Conservation (phyloP, 2,113 vertebrate species). For the Pangasianodon hypophthalmus region DNA sequence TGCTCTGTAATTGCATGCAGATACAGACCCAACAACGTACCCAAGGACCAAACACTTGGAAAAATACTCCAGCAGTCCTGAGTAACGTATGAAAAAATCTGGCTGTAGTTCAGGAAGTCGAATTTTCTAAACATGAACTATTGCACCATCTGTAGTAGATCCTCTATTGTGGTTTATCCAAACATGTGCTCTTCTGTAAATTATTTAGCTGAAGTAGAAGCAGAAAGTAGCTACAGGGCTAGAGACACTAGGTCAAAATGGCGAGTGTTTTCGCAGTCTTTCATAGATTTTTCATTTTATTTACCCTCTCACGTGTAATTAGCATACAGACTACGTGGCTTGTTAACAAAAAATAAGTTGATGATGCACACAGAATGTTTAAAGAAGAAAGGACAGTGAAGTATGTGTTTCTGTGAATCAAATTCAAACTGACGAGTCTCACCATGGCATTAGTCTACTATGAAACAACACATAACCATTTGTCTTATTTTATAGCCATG, state of each 20-base stretch:
- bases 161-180: neutral
- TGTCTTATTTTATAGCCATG: neutral
- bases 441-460: neutral
- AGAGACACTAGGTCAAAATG: neutral
- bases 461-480: neutral
- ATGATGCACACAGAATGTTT: neutral
- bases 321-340: neutral
- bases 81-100: neutral
- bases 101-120: neutral
- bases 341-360: neutral
- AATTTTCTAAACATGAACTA: neutral
- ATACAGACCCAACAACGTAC: neutral
- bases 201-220: neutral
- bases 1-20: neutral
- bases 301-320: neutral
- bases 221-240: neutral
- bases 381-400: neutral
- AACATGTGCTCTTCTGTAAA: neutral
- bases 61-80: neutral
- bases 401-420: no score
- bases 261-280: neutral
- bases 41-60: neutral
- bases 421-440: neutral
- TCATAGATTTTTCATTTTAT: neutral
- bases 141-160: neutral